Evolutionary conservation across 2,888 invertebrate genomes (phyloP), one percentile per base, ranked within the genome.

Genomic region (Saturnia pavonia): DNA sequence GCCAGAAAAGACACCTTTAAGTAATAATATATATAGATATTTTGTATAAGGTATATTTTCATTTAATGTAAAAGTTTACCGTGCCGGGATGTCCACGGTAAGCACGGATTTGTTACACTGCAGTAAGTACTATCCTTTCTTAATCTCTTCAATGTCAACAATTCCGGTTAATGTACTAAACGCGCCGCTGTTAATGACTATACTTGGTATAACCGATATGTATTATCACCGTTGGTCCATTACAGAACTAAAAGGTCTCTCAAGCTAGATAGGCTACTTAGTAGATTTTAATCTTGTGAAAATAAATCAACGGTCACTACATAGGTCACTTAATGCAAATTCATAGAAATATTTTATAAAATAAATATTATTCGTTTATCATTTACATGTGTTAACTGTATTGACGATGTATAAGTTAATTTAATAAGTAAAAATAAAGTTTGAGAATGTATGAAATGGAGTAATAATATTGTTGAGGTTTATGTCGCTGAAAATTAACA

Each of bases 181-280:
- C n/a, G 40, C 40, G 40, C 65, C n/a, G 65, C 65, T 40, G n/a
- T 65, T 65, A 65, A 65, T 65, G 34, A 40, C 65, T 65, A 8
- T 63, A 34, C 65, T 25, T 19, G n/a, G 40, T 40, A n/a, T 40
- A 40, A 19, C 40, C n/a, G 40, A 65, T 65, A 65, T 40, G 34
- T 40, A n/a, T 19, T 65, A 65, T 65, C 40, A 65, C 19, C 40
- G 65, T n/a, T 27, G n/a, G 34, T 65, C n/a, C 65, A 40, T 57
- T 65, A 65, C 12, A 40, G 65, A 65, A 40, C 65, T 40, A 65
- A 65, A 65, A 65, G 65, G 65, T 65, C 65, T 19, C 34, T 40
- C 8, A 19, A 65, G 9, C 40, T 19, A 2, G 8, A 60, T 60
- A 25, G 27, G 22, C 34, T 65, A 65, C 65, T 65, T 40, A 40